These are phyloP conservation scores for Empis stercorea DNA, from an alignment of 2,888 invertebrate species.

Conservation along the genomic window DNA sequence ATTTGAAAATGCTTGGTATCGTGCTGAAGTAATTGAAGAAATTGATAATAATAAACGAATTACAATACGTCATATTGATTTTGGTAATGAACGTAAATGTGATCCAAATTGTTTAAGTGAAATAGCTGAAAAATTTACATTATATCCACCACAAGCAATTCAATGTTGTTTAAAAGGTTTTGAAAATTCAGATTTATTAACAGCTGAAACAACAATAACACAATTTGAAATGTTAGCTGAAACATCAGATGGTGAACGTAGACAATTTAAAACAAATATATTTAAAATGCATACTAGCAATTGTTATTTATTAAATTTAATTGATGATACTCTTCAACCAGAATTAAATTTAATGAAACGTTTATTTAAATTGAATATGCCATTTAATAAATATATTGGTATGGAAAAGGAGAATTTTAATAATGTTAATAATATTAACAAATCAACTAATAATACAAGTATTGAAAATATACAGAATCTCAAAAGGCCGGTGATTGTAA, in stretches of 20 bases:
- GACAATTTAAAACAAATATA: conserved; percentile 33
- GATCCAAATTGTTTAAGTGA: conserved; percentile 44
- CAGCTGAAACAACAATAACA: conserved; percentile 14
- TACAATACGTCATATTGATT: conserved; percentile 80
- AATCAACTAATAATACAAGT: neutral
- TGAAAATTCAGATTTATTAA: conserved; percentile 31
- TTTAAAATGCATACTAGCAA: conserved; percentile 21
- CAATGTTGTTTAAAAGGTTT: conserved; percentile 60
- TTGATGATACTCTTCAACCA: conserved; percentile 41
- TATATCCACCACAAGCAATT: conserved; percentile 59
- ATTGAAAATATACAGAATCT: neutral
- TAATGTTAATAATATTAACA: neutral
- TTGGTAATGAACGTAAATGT: conserved; percentile 83
- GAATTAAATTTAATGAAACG: conserved; percentile 44
- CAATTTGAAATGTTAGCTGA: conserved; percentile 57
- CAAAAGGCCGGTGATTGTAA: neutral
- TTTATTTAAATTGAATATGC: conserved; percentile 37
- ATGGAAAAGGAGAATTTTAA: conserved; percentile 27
- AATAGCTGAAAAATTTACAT: conserved; percentile 50
- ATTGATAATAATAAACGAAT: conserved; percentile 39
- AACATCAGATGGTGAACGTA: conserved; percentile 35
- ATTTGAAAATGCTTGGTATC: conserved; percentile 78
- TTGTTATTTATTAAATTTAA: conserved; percentile 40
- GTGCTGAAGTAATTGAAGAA: conserved; percentile 61
- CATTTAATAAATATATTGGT: conserved; percentile 32